Conservation (phyloP, 2,888 invertebrate species). For the Caenorhabditis macrosperma region DNA sequence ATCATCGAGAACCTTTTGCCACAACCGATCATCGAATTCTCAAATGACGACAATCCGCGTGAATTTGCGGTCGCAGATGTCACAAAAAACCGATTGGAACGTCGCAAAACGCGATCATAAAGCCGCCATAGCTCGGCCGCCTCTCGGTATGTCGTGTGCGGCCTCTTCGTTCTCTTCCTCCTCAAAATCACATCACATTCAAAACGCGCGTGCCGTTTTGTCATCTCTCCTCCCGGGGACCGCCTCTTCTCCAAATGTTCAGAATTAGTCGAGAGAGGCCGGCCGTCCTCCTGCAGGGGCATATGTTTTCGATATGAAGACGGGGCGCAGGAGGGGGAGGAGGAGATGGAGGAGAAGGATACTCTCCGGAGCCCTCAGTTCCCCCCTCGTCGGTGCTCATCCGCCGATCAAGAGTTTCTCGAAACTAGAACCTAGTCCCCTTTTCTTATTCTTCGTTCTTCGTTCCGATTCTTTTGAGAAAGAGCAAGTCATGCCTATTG, state of each 20-base stretch:
- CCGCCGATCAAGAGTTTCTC: slow-evolving; percentile 19
- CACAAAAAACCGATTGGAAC: slow-evolving; percentile 43
- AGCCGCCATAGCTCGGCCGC: slow-evolving; percentile 26
- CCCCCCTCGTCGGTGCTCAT: slow-evolving; percentile 1
- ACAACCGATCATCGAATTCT: not conserved
- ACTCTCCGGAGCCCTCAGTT: slow-evolving; percentile 22
- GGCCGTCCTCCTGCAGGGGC: slow-evolving; percentile 27
- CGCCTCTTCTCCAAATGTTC: slow-evolving; percentile 52
- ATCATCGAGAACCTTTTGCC: no score
- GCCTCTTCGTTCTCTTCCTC: slow-evolving; percentile 9
- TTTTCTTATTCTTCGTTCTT: not conserved
- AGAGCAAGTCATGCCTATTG: no score
- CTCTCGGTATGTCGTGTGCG: slow-evolving; percentile 26
- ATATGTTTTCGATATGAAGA: slow-evolving; percentile 49
- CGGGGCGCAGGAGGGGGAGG: not conserved
- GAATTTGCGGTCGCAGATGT: slow-evolving; percentile 29
- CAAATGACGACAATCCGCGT: not conserved
- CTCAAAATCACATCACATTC: slow-evolving; percentile 56
- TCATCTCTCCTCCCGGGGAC: slow-evolving; percentile 21
- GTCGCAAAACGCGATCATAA: slow-evolving; percentile 33
- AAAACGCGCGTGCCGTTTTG: slow-evolving; percentile 50
- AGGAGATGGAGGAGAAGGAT: slow-evolving; percentile 10
- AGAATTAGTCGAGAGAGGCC: slow-evolving; percentile 53
- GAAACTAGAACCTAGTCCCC: not conserved
- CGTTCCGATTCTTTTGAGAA: not conserved